Evolutionary conservation across 2,888 invertebrate genomes (phyloP), one percentile per base, ranked within the genome.

Genomic region (Eurytoma adleriae): DNA sequence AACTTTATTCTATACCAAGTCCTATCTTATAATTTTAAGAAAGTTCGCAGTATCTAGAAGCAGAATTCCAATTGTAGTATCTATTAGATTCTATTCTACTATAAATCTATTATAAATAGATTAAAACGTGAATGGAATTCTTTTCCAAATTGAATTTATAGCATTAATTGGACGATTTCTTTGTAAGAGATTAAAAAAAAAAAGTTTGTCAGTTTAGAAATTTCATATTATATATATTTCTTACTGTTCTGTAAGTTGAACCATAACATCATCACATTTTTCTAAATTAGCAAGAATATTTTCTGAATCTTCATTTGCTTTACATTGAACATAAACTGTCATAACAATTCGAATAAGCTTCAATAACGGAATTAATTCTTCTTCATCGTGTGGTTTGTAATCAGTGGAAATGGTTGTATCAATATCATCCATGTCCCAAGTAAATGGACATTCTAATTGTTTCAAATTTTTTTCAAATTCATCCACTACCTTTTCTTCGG

Each of bases 301-400:
- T 40, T 72, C 20, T 5, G 3, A 2, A 18, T 68, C 30, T 16
- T 68, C 56, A 2, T 59, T 14, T 24, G 16, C 54, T 20, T 69
- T 78, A 0, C n/a, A 57, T 24, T 54, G n/a, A 1, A 66, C 74
- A 10, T 52, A 81, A 40, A 70, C 16, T 0, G 3, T 52, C 81
- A 78, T 74, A 14, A 78, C 48, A 7, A 48, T 54, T 18, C 71
- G 16, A 70, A 81, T 74, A 4, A 81, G 40, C 57, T 70, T 61
- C 5, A 78, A 16, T 14, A 81, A 20, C 10, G 59, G 70, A n/a
- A 81, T 27, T 2, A n/a, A 30, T 16, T 82, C 78, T 24, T 82
- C 82, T 27, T 80, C 82, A 14, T 82, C 82, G 14, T 80, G 74
- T 10, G 70, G 74, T 56, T 66, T 69, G 54, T 72, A 76, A 14